Evolutionary conservation across 2,113 vertebrate genomes (phyloP).

Genomic region (Astur gentilis): DNA sequence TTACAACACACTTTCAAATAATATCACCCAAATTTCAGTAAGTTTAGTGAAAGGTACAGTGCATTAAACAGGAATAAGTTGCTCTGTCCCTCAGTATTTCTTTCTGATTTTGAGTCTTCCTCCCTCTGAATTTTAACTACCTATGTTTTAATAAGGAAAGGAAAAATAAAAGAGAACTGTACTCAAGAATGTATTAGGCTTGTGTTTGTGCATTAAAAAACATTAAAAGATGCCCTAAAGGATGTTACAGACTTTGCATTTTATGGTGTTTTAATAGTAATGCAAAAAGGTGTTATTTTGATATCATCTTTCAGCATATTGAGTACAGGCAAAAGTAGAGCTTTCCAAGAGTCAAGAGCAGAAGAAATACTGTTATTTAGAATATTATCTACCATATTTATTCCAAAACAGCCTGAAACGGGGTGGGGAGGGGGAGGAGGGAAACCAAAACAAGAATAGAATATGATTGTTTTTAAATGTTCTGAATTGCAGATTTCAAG

Average conservation of each 20-base stretch:
- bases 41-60: not conserved
- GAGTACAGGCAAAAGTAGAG: not conserved
- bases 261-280: slow-evolving; percentile 1
- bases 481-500: not conserved
- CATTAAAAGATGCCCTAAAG: not conserved
- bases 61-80: not conserved
- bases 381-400: not conserved
- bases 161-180: not conserved
- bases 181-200: not conserved
- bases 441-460: not conserved
- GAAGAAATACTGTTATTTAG: not conserved
- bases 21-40: not conserved
- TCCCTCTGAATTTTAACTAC: slow-evolving; percentile 7
- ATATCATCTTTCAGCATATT: not conserved
- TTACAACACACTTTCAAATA: not conserved
- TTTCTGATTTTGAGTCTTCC: not conserved
- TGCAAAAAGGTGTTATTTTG: not conserved
- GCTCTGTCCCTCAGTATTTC: not conserved
- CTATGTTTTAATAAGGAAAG: not conserved
- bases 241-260: slow-evolving; percentile 5
- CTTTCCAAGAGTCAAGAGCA: not conserved
- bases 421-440: too few relatives aligned
- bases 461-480: not conserved
- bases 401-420: not conserved
- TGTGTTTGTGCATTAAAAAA: not conserved